Base-by-base conservation (phyloP, 2,888 invertebrate genomes). In the Cotesia congregata region DNA sequence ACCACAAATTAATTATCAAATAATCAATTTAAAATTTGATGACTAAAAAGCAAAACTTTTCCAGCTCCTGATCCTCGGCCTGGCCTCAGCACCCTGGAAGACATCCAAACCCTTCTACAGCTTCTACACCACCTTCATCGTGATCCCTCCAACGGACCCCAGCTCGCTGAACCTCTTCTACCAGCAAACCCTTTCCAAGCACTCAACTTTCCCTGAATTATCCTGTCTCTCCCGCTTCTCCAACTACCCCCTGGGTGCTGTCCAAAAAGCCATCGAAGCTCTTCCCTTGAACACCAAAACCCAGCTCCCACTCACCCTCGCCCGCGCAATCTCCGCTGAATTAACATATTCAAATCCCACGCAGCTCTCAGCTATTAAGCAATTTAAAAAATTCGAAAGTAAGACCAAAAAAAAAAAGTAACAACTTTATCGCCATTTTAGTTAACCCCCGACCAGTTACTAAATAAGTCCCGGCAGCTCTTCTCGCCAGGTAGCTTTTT, bases 71-170 rank as follows among this genome's bases (percentile, higher is more conserved):
- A 90, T 96, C 59, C 89, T 96, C 78, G 95, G 94, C 12, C 92
- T 94, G 1, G 92, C 94, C 1, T 86, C 91, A 1, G 91, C 93
- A 82, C 96, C 96, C 0, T 94, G 86, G 77, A 85, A 83, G 75
- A 84, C 86, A n/a, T 62, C 70, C 59, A 80, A 81, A 30, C 86
- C 86, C 67, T 88, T 94, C 89, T 88, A 89, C 72, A 94, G 92
- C 88, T 88, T 90, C 1, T 93, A 92, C 85, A 92, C 93, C 76
- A 92, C 91, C 72, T 90, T 92, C 50, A 91, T 92, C 80, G 86
- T 92, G 80, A 87, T 92, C 76, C 92, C 92, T 1, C 87, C 82
- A 67, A 90, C 92, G 2, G 94, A 94, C 83, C 93, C 93, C 82
- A 92, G 91, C 6, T 93, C 92, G 69, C 87, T 93, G 69, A 92